Evolutionary conservation across 1,140 invertebrate species (phyloP).

Genomic region (Akabosia matsudoensis): DNA sequence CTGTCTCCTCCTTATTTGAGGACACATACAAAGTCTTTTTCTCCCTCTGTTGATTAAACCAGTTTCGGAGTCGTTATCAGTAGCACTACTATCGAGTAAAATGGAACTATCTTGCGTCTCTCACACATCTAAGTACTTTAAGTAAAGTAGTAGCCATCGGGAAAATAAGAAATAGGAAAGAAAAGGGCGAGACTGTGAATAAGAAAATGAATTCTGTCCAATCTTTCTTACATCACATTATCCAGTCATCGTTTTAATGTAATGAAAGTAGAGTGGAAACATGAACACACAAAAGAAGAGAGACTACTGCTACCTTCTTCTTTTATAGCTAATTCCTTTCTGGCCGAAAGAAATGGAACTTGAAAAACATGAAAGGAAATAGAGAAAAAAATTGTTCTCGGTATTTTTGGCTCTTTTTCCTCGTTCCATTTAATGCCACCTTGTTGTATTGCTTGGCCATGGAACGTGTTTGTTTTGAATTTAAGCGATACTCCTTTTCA

Average conservation of each 20-base stretch:
- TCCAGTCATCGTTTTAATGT: constrained; percentile 16
- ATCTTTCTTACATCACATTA: constrained; percentile 10
- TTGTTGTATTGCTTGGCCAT: background rate
- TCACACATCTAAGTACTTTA: background rate
- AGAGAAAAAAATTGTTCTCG: constrained; percentile 11
- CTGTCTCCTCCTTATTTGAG: constrained; percentile 1
- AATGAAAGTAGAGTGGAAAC: background rate
- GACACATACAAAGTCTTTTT: background rate
- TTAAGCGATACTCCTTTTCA: background rate
- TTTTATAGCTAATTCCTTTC: constrained; percentile 19
- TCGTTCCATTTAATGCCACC: constrained; percentile 1
- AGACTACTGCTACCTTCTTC: constrained; percentile 11
- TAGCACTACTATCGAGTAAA: background rate
- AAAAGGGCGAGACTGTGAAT: background rate
- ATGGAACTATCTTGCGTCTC: too few relatives aligned
- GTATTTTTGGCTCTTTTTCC: background rate
- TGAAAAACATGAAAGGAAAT: background rate
- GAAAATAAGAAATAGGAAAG: background rate
- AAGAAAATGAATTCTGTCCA: constrained; percentile 12
- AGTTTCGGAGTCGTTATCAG: constrained; percentile 5
- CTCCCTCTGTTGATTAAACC: constrained; percentile 14
- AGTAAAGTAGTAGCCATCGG: constrained; percentile 10
- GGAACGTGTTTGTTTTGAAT: background rate
- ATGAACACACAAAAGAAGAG: background rate
- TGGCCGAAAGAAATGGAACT: background rate